Conservation (phyloP, 2,888 invertebrate genomes). For the Penaeus monodon region DNA sequence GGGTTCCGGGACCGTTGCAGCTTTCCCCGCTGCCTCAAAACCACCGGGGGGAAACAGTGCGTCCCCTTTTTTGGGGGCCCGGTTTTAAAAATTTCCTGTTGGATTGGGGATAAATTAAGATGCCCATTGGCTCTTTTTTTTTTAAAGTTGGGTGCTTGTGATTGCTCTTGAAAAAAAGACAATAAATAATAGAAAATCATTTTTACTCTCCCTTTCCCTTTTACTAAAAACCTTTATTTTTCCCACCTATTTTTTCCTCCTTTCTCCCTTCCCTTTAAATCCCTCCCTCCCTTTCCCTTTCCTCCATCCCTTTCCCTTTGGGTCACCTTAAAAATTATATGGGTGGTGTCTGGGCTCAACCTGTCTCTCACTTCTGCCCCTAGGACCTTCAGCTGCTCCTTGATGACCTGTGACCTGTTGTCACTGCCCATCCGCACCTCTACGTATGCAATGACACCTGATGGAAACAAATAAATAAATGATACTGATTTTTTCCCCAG, state of each 20-base stretch:
- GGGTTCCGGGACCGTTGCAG: constrained; percentile 37
- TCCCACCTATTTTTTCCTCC: no score
- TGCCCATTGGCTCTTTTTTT: no score
- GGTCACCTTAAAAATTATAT: constrained; percentile 61
- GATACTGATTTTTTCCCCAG: no score
- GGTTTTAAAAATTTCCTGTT: constrained; percentile 35
- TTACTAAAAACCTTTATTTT: no score
- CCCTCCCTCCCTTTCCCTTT: no score
- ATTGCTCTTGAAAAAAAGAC: no score
- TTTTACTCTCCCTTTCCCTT: no score
- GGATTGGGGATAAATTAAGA: no score
- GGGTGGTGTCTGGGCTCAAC: constrained; percentile 49
- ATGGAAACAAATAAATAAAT: background rate
- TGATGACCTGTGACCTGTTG: constrained; percentile 55
- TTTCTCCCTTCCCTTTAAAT: no score
- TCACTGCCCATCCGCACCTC: constrained; percentile 54
- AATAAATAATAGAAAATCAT: no score
- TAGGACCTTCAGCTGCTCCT: constrained; percentile 50
- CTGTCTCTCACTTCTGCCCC: constrained; percentile 48
- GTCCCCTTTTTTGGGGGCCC: constrained; percentile 44
- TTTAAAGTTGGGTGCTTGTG: no score
- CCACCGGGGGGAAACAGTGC: constrained; percentile 58
- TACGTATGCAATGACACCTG: constrained; percentile 57
- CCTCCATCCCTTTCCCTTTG: constrained; percentile 37
- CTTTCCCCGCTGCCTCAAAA: constrained; percentile 50